Base-by-base conservation (phyloP, 2,888 invertebrate species). In the Stenotaenia linearis region DNA sequence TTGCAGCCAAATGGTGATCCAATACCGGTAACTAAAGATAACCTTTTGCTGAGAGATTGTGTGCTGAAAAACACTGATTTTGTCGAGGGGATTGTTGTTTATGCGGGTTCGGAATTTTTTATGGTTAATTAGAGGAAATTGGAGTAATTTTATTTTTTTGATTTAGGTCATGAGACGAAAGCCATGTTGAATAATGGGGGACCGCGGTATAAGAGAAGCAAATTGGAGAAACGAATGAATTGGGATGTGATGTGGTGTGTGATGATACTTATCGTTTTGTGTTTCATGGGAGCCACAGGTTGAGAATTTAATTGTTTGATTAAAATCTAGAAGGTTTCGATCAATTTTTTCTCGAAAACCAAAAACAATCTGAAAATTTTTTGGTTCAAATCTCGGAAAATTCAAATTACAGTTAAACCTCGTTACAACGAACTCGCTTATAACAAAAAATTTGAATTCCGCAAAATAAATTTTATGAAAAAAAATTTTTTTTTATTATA, bases 111-210 rank as follows among this genome's bases (percentile, higher is more conserved):
- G n/a, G n/a, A n/a, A n/a, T n/a, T n/a, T n/a, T n/a, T n/a, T 12
- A 40, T 40, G 45, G 45, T 40, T 10, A 40, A 40, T 12, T 40
- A 40, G 10, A 40, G 10, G 45, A 40, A 40, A 40, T 40, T 40
- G 10, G 15, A 12, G 45, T 40, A 40, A 12, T 40, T 40, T 12
- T 15, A 12, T 81, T 45, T 10, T 79, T 80, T 35, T 45, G 74
- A 83, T 85, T 37, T 86, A 90, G 95, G 98, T 80, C 96, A 96
- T 86, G 98, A 98, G 89, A 97, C 97, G 18, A 98, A 98, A 88
- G 95, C 97, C 21, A 95, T 98, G 95, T 90, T 98, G 81, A 98
- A 98, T 87, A 98, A 97, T 87, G 95, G 96, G 82, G 96, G 97
- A 69, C 97, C 97, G 80, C 90, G 97, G 75, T 95, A 93, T 88